Evolutionary conservation across 2,888 invertebrate genomes (phyloP).

Genomic region (Hybos culiciformis): DNA sequence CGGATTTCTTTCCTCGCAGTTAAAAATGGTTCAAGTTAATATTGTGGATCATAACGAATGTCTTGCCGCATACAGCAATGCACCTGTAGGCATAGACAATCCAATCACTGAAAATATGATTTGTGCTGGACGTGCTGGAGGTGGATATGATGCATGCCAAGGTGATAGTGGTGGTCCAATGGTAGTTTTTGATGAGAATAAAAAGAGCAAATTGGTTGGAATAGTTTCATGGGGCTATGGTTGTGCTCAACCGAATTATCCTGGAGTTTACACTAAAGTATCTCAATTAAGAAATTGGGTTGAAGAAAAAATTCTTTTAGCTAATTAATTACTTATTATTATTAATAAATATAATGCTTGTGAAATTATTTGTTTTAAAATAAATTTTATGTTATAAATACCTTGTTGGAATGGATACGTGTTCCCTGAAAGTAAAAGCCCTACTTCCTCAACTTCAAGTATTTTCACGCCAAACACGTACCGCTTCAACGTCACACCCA

Average conservation of each 20-base stretch:
- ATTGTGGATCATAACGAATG: background rate
- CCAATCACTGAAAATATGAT: conserved; percentile 16
- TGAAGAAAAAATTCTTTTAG: background rate
- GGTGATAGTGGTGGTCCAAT: conserved; percentile 13
- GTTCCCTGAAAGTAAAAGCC: no score
- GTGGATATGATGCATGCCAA: conserved; percentile 21
- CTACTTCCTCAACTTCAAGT: no score
- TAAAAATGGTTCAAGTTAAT: conserved; percentile 1
- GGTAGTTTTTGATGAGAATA: background rate
- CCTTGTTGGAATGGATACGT: no score
- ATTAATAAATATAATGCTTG: no score
- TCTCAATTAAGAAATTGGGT: conserved; percentile 7
- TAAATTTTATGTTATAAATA: no score
- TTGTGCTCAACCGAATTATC: conserved; percentile 8
- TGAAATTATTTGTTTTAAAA: no score
- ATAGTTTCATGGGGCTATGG: conserved; percentile 10
- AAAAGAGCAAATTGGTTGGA: conserved; percentile 3
- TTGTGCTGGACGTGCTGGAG: conserved; percentile 38
- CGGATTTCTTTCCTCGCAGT: background rate
- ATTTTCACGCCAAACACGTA: no score
- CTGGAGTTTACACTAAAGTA: conserved; percentile 10
- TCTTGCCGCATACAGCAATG: conserved; percentile 24
- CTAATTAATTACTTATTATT: no score
- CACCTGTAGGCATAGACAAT: no score
- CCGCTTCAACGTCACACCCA: no score